Evolutionary conservation across 2,888 invertebrate genomes (phyloP).

Genomic region (Maniola hyperantus): DNA sequence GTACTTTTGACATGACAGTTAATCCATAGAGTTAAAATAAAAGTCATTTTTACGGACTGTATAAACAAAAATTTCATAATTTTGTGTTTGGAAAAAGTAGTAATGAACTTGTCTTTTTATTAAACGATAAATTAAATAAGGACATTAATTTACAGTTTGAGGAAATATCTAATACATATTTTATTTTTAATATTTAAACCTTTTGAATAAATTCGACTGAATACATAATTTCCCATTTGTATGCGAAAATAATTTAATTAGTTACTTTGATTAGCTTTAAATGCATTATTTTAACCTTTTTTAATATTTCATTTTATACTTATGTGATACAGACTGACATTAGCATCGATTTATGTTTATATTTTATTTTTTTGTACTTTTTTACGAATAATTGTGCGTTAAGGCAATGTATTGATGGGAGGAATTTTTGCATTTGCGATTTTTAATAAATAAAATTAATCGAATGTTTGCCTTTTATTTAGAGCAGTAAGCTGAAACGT

Average conservation of each 20-base stretch:
- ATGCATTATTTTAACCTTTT: conserved; percentile 24
- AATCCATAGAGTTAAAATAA: too few species aligned
- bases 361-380: conserved; percentile 42
- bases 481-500: too few species aligned
- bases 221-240: background rate
- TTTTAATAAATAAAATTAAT: conserved; percentile 49
- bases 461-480: conserved; percentile 26
- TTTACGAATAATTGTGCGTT: conserved; percentile 37
- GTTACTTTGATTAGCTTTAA: conserved; percentile 30
- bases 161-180: background rate
- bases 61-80: background rate
- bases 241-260: background rate
- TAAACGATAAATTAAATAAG: too few species aligned
- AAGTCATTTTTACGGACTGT: too few species aligned
- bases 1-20: too few species aligned
- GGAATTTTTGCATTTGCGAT: conserved; percentile 51
- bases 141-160: background rate
- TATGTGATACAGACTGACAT: conserved; percentile 52
- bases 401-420: conserved; percentile 44
- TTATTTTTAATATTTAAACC: too few species aligned
- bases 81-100: background rate
- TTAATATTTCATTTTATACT: conserved; percentile 33
- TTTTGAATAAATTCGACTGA: conserved; percentile 8
- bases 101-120: too few species aligned
- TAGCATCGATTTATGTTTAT: conserved; percentile 24